A percentile compares a stretch with the other conserved stretches of the same genome.
Conservation (phyloP, 1,140 invertebrate genomes). For the Meloidogyne exigua region DNA sequence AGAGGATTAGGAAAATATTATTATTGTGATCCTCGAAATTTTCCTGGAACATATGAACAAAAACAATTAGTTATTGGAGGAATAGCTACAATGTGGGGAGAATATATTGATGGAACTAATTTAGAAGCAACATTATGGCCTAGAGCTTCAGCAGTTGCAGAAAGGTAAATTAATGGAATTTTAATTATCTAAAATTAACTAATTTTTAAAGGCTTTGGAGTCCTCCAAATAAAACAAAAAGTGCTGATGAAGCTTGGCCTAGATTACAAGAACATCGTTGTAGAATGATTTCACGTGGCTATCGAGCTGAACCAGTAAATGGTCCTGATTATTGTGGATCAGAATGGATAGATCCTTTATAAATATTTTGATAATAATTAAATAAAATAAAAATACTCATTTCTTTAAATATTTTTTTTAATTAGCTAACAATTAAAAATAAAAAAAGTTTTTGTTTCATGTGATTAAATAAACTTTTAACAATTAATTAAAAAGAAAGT, state of each 20-base stretch:
- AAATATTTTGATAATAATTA: too few relatives aligned
- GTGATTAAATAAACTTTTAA: not conserved
- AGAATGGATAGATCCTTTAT: constrained; percentile 46
- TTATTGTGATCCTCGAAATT: constrained; percentile 74
- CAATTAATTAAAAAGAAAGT: not conserved
- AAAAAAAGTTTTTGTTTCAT: too few relatives aligned
- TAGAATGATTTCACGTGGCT: constrained; percentile 56
- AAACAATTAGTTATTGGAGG: constrained; percentile 72
- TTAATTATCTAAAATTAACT: not conserved
- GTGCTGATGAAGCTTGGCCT: constrained; percentile 59
- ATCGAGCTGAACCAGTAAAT: constrained; percentile 54
- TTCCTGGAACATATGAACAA: constrained; percentile 64
- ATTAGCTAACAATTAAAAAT: too few relatives aligned
- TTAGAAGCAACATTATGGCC: constrained; percentile 62
- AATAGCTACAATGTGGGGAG: constrained; percentile 84
- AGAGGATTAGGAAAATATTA: constrained; percentile 69
- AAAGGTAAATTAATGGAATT: constrained; percentile 11
- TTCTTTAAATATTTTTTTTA: too few relatives aligned
- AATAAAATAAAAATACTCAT: too few relatives aligned
- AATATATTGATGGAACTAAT: constrained; percentile 64
- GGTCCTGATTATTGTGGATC: constrained; percentile 56
- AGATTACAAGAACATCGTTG: constrained; percentile 61
- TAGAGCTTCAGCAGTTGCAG: constrained; percentile 40
- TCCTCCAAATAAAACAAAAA: constrained; percentile 45
- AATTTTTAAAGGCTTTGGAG: constrained; percentile 72